Evolutionary conservation across 35 echinoderm and acorn worm genomes (phyloP).

Genomic region (Acanthaster planci): DNA sequence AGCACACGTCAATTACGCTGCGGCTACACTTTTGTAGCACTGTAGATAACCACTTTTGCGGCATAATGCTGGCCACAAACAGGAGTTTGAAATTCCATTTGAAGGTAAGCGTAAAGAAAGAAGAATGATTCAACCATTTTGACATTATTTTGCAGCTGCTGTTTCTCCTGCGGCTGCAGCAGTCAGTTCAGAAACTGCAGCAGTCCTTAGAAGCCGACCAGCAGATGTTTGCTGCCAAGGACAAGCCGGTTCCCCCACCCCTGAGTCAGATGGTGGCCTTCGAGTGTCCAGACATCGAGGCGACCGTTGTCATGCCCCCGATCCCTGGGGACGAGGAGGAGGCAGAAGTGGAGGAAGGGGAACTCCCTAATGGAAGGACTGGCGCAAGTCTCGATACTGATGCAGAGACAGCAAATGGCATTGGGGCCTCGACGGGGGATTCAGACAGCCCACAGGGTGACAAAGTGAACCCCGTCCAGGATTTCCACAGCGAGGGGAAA

Average conservation of each 20-base stretch:
- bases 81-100: too few relatives aligned
- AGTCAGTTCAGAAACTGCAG: conserved; percentile 67
- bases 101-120: too few relatives aligned
- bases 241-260: conserved; percentile 23
- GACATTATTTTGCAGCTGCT: conserved; percentile 21
- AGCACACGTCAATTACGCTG: too few relatives aligned
- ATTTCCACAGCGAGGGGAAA: not conserved
- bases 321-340: conserved; percentile 39
- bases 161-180: conserved; percentile 86
- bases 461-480: conserved; percentile 2
- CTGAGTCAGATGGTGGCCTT: conserved; percentile 67
- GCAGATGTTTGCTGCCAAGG: conserved; percentile 51
- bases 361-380: not conserved
- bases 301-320: conserved; percentile 64
- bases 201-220: conserved; percentile 84
- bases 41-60: too few relatives aligned
- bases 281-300: conserved; percentile 52
- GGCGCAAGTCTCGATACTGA: conserved; percentile 24
- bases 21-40: too few relatives aligned
- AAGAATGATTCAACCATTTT: too few relatives aligned
- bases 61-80: too few relatives aligned
- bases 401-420: not conserved
- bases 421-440: conserved; percentile 28
- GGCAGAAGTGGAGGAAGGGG: conserved; percentile 14
- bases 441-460: not conserved